phyloP scores from a whole-genome alignment of 2,113 vertebrate species.

The Nothocercus julius region DNA sequence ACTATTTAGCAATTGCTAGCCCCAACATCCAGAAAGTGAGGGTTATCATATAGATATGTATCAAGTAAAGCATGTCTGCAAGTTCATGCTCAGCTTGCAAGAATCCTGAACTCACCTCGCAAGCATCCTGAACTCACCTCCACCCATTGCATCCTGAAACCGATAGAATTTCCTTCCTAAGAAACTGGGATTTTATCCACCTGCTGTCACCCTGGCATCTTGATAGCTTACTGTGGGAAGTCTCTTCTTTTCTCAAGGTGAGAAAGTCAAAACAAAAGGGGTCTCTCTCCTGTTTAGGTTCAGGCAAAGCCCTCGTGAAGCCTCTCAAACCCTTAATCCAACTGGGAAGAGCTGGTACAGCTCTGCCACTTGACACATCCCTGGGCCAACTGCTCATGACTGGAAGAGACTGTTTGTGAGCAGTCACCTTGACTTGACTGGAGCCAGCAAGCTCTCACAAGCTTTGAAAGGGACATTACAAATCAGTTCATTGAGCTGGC shows the following conservation, averaged over 20 bases:
- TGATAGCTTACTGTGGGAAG: background rate
- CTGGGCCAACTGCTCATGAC: background rate
- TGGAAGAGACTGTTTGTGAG: background rate
- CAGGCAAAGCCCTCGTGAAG: background rate
- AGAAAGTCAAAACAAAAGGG: background rate
- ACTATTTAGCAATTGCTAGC: background rate
- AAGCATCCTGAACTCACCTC: background rate
- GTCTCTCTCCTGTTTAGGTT: background rate
- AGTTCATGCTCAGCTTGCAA: background rate
- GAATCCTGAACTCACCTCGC: background rate
- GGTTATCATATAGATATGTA: background rate
- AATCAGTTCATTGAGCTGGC: background rate
- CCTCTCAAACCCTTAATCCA: accelerated
- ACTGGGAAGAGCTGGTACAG: background rate
- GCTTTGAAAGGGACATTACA: background rate
- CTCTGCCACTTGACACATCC: background rate
- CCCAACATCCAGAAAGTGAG: background rate
- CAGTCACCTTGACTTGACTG: background rate
- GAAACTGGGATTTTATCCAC: background rate
- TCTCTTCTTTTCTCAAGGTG: background rate
- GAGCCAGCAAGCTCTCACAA: background rate
- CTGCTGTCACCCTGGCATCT: background rate
- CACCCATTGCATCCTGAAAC: background rate
- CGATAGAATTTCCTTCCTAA: background rate
- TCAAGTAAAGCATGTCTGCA: too few species aligned